Conservation (phyloP, 2,113 vertebrate genomes). For the Progne subis region DNA sequence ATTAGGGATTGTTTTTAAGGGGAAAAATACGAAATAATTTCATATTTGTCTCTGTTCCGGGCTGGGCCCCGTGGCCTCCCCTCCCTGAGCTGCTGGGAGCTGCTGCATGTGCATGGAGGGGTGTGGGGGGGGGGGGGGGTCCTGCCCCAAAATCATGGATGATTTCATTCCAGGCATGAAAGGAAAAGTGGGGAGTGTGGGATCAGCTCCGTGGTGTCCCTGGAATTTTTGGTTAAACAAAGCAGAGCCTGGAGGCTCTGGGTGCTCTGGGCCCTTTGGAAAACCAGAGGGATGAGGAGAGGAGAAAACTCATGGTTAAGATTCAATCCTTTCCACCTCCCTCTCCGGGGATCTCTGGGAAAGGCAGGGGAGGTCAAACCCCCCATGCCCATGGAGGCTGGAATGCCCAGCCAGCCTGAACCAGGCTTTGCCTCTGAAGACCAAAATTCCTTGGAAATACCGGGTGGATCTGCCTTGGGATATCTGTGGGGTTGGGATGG, state of each 20-base stretch:
- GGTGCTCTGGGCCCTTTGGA: neutral
- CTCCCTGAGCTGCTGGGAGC: neutral
- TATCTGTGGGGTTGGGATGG: rapidly evolving
- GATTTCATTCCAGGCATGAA: neutral
- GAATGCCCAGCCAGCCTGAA: neutral
- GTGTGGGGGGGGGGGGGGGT: neutral
- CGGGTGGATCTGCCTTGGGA: neutral
- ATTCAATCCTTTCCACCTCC: neutral
- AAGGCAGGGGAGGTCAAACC: rapidly evolving
- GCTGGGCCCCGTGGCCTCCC: neutral
- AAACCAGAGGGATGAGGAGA: neutral
- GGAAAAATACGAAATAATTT: neutral
- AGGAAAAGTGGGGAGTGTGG: neutral
- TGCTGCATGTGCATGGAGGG: neutral
- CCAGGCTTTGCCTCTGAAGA: neutral
- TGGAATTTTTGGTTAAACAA: neutral
- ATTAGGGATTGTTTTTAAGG: neutral
- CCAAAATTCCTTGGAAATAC: neutral
- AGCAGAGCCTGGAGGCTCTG: neutral
- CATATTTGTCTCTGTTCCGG: neutral
- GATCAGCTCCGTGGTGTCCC: neutral
- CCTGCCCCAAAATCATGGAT: neutral
- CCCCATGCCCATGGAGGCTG: rapidly evolving
- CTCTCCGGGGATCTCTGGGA: rapidly evolving
- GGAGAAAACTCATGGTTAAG: neutral